Evolutionary conservation across 2,888 invertebrate species (phyloP).

Genomic region (Urechis unicinctus): DNA sequence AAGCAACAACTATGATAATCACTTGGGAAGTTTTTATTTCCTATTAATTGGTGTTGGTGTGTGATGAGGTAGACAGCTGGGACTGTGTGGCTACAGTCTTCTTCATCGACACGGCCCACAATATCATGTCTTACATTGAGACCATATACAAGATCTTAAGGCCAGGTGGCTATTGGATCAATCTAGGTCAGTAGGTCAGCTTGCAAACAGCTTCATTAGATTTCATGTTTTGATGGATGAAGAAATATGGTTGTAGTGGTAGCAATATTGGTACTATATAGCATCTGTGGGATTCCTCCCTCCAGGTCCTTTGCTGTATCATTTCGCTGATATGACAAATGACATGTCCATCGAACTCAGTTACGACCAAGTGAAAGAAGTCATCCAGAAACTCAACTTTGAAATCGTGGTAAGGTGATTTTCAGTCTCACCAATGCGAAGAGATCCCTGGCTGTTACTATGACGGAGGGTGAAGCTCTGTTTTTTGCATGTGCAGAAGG

Average conservation of each 20-base stretch:
- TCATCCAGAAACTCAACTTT: slow-evolving; percentile 75
- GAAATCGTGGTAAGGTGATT: slow-evolving; percentile 41
- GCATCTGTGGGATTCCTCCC: no score
- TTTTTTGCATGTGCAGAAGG: slow-evolving; percentile 70
- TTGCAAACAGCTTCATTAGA: not conserved
- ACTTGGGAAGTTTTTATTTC: not conserved
- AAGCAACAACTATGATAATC: no score
- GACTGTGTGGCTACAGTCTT: slow-evolving; percentile 93
- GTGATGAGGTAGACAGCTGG: slow-evolving; percentile 61
- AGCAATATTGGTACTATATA: no score
- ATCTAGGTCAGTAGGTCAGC: slow-evolving; percentile 37
- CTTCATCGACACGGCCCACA: slow-evolving; percentile 97
- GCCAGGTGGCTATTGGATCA: slow-evolving; percentile 62
- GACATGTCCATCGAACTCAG: slow-evolving; percentile 90
- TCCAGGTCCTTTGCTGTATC: slow-evolving; percentile 76
- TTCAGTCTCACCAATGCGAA: not conserved
- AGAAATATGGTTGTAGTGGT: no score
- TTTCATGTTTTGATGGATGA: no score
- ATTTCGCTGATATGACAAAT: slow-evolving; percentile 74
- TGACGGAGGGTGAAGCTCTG: no score
- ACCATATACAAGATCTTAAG: slow-evolving; percentile 81
- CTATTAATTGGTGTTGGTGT: not conserved
- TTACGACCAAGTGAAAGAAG: slow-evolving; percentile 72
- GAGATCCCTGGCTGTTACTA: no score
- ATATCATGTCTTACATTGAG: slow-evolving; percentile 90